Conservation (phyloP, 2,113 vertebrate species). For the Ovis canadensis region DNA sequence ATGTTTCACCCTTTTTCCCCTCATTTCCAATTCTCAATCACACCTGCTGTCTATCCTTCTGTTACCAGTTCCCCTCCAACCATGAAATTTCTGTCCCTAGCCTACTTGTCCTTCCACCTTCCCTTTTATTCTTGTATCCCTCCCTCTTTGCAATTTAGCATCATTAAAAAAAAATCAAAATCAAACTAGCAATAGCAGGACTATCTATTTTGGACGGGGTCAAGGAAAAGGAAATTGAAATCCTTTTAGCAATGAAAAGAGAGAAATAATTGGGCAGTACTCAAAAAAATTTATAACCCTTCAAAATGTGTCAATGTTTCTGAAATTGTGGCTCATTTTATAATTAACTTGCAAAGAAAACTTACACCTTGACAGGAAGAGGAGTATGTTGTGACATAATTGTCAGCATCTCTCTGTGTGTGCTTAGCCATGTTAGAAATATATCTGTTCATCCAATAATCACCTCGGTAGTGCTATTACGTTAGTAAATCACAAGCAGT, state of each 20-base stretch:
- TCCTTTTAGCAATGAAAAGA: neutral
- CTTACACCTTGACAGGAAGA: neutral
- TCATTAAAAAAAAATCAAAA: neutral
- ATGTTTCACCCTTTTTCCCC: neutral
- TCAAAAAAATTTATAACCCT: neutral
- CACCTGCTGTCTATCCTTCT: neutral
- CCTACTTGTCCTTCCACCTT: neutral
- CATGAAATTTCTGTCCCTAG: neutral
- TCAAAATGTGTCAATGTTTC: neutral
- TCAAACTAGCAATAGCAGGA: neutral
- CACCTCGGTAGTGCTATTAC: neutral
- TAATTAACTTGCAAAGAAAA: conserved; percentile 16
- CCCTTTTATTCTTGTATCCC: neutral
- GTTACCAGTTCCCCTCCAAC: neutral
- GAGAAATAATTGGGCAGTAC: neutral
- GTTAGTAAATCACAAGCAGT: neutral
- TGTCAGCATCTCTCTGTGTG: neutral
- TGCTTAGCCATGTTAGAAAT: neutral
- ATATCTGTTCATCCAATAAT: neutral
- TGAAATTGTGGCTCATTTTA: neutral
- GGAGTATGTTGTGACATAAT: neutral
- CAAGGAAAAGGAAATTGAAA: neutral
- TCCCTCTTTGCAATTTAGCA: neutral
- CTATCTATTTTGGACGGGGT: neutral
- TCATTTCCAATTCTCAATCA: neutral